These are phyloP conservation scores for Carposina sasakii DNA, from an alignment of 1,140 invertebrate species.

Conservation along the genomic window DNA sequence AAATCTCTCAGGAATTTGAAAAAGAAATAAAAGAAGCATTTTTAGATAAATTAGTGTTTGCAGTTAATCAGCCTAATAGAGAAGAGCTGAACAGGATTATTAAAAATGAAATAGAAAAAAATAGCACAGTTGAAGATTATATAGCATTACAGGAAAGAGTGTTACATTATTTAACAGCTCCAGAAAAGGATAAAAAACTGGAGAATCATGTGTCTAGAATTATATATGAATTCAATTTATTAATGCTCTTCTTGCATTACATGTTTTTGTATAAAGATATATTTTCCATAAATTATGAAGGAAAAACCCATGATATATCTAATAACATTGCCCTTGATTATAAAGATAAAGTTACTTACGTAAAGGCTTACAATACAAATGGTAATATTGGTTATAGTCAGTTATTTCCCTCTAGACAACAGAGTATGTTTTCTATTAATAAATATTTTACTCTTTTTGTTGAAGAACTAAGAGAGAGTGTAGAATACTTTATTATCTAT, in stretches of 20 bases:
- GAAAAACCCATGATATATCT: constrained; percentile 17
- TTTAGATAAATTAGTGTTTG: constrained; percentile 27
- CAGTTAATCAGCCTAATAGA: too few species aligned
- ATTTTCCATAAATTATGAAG: constrained; percentile 15
- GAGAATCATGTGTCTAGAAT: constrained; percentile 8
- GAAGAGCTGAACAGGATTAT: constrained; percentile 23
- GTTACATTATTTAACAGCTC: constrained; percentile 9
- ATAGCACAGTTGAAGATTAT: constrained; percentile 42
- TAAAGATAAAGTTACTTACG: constrained; percentile 18
- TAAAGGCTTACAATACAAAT: constrained; percentile 23
- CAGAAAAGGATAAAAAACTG: constrained; percentile 13
- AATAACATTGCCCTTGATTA: constrained; percentile 23
- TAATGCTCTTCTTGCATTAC: constrained; percentile 18
- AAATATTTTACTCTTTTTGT: constrained; percentile 25
- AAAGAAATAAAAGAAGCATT: constrained; percentile 13
- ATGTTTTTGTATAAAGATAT: too few species aligned
- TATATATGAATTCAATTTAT: constrained; percentile 26
- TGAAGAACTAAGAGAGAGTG: constrained; percentile 10
- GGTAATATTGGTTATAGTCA: constrained; percentile 17
- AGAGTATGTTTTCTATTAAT: constrained; percentile 17
- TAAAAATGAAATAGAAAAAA: constrained; percentile 20
- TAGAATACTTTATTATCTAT: constrained; percentile 27
- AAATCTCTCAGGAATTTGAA: too few species aligned
- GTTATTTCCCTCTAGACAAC: constrained; percentile 21
- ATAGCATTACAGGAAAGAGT: constrained; percentile 12